These are phyloP conservation scores for Dysdera silvatica DNA, from an alignment of 1,140 invertebrate genomes.

Conservation along the genomic window DNA sequence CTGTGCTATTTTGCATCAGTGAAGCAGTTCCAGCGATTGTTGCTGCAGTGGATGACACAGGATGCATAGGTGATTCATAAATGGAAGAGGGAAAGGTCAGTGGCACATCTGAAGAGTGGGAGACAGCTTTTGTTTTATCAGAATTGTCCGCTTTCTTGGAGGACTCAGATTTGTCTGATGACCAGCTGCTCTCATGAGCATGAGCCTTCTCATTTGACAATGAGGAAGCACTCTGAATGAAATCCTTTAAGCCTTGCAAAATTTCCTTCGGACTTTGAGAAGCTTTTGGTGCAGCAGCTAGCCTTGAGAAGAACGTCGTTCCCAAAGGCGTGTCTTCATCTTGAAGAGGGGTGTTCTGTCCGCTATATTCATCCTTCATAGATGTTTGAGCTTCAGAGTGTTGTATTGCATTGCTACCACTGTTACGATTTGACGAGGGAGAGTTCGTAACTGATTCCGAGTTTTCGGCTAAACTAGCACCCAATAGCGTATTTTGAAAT, in stretches of 20 bases:
- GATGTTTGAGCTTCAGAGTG: slow-evolving; percentile 17
- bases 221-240: slow-evolving; percentile 13
- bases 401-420: slow-evolving; percentile 11
- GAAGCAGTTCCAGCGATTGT: too few relatives aligned
- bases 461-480: background rate
- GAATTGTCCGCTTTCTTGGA: too few relatives aligned
- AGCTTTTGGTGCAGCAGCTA: slow-evolving; percentile 17
- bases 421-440: background rate
- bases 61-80: too few relatives aligned
- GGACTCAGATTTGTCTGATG: too few relatives aligned
- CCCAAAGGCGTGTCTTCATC: slow-evolving; percentile 30
- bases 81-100: too few relatives aligned
- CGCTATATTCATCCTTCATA: slow-evolving; percentile 33
- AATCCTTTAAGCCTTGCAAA: slow-evolving; percentile 14
- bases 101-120: too few relatives aligned
- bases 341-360: slow-evolving; percentile 32
- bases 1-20: too few relatives aligned
- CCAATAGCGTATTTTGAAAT: slow-evolving; percentile 15
- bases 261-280: slow-evolving; percentile 23
- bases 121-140: too few relatives aligned
- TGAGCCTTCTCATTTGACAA: too few relatives aligned
- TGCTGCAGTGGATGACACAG: too few relatives aligned
- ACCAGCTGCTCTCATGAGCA: too few relatives aligned
- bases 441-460: background rate
- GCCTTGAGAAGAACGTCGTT: slow-evolving; percentile 13